Conservation (phyloP, 2,888 invertebrate species). For the Clistopyga incitator region DNA sequence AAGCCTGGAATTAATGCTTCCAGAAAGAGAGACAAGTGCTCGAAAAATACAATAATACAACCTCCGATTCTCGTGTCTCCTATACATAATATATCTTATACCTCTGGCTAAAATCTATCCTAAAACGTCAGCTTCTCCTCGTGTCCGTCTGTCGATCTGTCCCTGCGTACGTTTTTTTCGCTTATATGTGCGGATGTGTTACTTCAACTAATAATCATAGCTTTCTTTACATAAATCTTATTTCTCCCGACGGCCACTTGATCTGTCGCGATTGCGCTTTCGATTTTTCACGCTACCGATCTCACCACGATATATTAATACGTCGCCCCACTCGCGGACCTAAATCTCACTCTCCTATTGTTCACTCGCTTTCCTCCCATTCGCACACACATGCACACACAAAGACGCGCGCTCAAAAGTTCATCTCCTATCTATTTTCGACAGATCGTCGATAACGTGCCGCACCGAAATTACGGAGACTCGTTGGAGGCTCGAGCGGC, state of each 20-base stretch:
- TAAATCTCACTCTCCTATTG: slow-evolving; percentile 20
- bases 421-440: background rate
- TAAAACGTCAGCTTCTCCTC: background rate
- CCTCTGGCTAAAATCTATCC: slow-evolving; percentile 28
- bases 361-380: background rate
- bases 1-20: slow-evolving; percentile 39
- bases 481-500: slow-evolving; percentile 13
- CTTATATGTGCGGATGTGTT: background rate
- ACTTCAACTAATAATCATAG: slow-evolving; percentile 15
- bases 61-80: slow-evolving; percentile 17
- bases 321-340: background rate
- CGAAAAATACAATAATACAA: slow-evolving; percentile 26
- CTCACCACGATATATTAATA: background rate
- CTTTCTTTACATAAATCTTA: slow-evolving; percentile 33
- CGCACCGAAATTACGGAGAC: background rate
- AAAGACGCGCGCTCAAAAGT: background rate
- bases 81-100: slow-evolving; percentile 34
- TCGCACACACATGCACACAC: background rate
- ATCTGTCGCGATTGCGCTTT: background rate
- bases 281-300: background rate
- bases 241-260: slow-evolving; percentile 13
- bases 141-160: background rate
- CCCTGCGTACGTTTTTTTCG: background rate
- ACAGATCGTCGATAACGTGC: slow-evolving; percentile 11
- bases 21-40: slow-evolving; percentile 4